Conservation (phyloP, 37 sponge, comb jelly and placozoan genomes). For the Eunapius fragilis region DNA sequence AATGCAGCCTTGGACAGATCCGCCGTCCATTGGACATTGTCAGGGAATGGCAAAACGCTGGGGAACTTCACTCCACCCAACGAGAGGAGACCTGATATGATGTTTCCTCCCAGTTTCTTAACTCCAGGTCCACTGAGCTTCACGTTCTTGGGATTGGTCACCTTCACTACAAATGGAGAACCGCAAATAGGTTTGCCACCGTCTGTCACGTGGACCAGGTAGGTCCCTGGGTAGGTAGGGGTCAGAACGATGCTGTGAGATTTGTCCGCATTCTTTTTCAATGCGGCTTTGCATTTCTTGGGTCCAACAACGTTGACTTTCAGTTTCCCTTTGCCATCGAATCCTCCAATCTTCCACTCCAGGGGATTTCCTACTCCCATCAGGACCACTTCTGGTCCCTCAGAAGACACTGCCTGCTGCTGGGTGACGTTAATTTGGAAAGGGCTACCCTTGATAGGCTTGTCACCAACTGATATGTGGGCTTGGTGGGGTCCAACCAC, state of each 20-base stretch:
- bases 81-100: neutral
- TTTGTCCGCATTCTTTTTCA: neutral
- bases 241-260: neutral
- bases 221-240: conserved; percentile 1
- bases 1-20: neutral
- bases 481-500: neutral
- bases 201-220: neutral
- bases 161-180: conserved; percentile 29
- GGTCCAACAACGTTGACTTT: neutral
- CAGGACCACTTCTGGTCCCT: neutral
- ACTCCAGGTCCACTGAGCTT: neutral
- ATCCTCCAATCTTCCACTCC: neutral
- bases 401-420: neutral
- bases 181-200: conserved; percentile 24
- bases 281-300: neutral
- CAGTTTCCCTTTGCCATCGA: neutral
- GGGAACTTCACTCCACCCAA: neutral
- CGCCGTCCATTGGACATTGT: neutral
- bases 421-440: neutral
- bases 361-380: neutral
- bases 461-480: neutral
- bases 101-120: neutral
- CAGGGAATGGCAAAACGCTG: neutral
- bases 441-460: neutral
- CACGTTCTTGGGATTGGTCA: neutral